These are phyloP conservation scores for Mnemiopsis leidyi DNA, from an alignment of 37 sponge, comb jelly and placozoan genomes.

Conservation along the genomic window DNA sequence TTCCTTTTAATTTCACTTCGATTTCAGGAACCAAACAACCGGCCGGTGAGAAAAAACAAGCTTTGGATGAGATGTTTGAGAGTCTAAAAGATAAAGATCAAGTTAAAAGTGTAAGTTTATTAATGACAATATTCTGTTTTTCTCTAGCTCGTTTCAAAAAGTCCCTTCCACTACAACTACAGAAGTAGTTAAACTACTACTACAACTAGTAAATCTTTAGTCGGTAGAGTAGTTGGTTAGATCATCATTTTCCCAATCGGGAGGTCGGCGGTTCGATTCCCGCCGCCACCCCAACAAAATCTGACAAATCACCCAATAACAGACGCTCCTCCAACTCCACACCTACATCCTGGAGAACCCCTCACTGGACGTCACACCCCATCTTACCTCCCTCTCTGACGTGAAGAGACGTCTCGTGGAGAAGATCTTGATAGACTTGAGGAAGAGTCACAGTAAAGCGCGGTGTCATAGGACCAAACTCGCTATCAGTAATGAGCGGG, in stretches of 20 bases:
- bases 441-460: not conserved
- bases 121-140: too few species aligned
- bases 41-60: not conserved
- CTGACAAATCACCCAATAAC: not conserved
- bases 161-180: too few species aligned
- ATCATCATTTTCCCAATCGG: too few species aligned
- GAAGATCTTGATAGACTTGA: not conserved
- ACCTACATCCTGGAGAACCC: not conserved
- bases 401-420: not conserved
- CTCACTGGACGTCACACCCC: not conserved
- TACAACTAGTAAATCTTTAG: too few species aligned
- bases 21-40: conserved; percentile 22
- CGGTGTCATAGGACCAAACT: not conserved
- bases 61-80: not conserved
- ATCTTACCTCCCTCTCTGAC: conserved; percentile 6
- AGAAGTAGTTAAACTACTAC: not conserved
- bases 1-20: too few species aligned
- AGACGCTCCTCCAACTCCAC: conserved; percentile 25
- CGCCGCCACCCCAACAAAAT: not conserved
- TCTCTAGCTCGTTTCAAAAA: too few species aligned
- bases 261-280: too few species aligned
- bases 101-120: not conserved
- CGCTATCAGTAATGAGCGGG: not conserved
- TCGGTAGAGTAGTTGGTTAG: not conserved
- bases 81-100: conserved; percentile 37